Base-by-base conservation (phyloP, 1,140 invertebrate genomes). In the Antheraea pernyi region DNA sequence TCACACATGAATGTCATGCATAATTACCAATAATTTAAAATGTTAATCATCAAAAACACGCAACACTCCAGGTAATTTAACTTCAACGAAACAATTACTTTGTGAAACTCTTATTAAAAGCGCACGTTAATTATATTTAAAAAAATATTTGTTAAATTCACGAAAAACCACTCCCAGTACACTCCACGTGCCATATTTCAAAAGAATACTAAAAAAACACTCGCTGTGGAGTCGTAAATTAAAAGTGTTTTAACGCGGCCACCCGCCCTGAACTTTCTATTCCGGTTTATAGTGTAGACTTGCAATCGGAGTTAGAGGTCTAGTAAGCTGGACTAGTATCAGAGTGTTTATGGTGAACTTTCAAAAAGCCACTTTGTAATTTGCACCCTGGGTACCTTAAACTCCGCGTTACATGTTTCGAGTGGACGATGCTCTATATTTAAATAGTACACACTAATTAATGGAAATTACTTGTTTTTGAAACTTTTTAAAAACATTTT, bases 161-260 rank as follows among this genome's bases (percentile, higher is more conserved):
- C 46, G 11, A 53, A 53, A 53, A 53, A 53, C 46, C 46, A 53
- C 46, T 53, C 46, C 46, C 46, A 53, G 46, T 53, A 53, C 46
- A 16, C 10, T 53, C 46, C 46, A 53, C 46, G 46, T 53, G 46
- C 46, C 46, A 53, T 53, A 53, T 78, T 69, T 74, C 46, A 74
- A 73, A 62, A 72, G 61, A 73, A 69, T 69, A 67, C 69, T 70
- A 68, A 76, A 78, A 71, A 13, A 53, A n/a, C 39, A 42, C 46
- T 70, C 73, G 74, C 64, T 66, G 62, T 61, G 65, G 72, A 59
- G 65, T 72, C 73, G 79, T 79, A 81, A 79, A 81, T 81, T 81
- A 77, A 72, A 72, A 79, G 74, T 71, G 79, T 76, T 77, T 78
- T 72, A 53, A 53, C 62, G 73, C 64, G 59, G 19, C n/a, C 67